Percentiles rank a stretch among this genome's conserved stretches.
phyloP scores from a whole-genome alignment of 2,888 invertebrate species.

The Dolichopus griseipennis region DNA sequence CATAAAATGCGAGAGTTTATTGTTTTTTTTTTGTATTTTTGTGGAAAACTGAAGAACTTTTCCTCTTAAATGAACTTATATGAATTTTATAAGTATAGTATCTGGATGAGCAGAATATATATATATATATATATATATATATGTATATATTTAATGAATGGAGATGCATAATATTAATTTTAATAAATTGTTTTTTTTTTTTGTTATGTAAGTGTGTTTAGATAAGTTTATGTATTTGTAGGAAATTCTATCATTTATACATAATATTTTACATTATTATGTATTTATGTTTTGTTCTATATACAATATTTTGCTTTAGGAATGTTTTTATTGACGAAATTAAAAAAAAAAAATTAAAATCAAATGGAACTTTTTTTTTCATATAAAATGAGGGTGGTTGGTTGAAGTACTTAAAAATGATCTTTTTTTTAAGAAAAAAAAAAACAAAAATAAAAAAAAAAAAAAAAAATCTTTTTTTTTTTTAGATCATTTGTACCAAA shows the following conservation, averaged over 20 bases:
- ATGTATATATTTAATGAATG: too few species aligned
- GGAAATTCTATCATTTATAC: background rate
- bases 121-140: too few species aligned
- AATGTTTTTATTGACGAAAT: background rate
- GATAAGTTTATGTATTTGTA: background rate
- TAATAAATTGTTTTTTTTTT: background rate
- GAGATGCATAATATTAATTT: too few species aligned
- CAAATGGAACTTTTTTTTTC: background rate
- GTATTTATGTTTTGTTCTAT: background rate
- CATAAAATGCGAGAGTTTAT: too few species aligned
- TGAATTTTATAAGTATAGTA: too few species aligned
- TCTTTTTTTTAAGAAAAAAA: background rate
- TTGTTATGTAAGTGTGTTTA: background rate
- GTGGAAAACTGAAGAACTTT: too few species aligned
- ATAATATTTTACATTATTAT: background rate
- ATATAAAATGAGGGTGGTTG: background rate
- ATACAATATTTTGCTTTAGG: background rate
- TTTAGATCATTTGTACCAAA: constrained; percentile 1
- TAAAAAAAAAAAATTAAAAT: background rate
- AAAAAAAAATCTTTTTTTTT: background rate
- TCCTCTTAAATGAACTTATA: too few species aligned
- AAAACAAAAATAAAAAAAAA: too few species aligned
- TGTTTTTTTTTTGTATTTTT: too few species aligned
- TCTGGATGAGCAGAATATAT: too few species aligned
- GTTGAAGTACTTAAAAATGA: background rate